phyloP scores from a whole-genome alignment of 2,797 vertebrate genomes.

The Eospalax fontanierii region DNA sequence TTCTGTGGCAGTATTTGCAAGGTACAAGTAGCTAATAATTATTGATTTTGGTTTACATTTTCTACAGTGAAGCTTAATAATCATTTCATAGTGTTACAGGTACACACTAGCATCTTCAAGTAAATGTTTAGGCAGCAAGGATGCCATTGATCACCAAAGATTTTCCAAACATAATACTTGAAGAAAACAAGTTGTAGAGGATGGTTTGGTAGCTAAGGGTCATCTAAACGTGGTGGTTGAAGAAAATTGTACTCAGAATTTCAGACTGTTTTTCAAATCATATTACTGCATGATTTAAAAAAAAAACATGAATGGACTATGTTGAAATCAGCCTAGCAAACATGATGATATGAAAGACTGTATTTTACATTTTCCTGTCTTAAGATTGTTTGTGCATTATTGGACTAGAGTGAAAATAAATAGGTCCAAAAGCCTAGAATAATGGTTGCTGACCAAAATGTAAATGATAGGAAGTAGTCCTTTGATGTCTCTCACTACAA shows the following conservation, averaged over 20 bases:
- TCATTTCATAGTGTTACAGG: not conserved
- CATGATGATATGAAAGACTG: not conserved
- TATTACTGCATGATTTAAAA: not conserved
- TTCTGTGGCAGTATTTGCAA: slow-evolving; percentile 28
- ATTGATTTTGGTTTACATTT: slow-evolving; percentile 24
- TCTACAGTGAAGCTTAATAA: not conserved
- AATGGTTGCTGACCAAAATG: not conserved
- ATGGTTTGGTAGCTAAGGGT: too few species aligned
- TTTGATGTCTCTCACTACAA: not conserved
- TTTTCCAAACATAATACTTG: not conserved
- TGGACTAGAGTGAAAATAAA: not conserved
- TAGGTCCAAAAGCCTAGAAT: not conserved
- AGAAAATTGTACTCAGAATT: not conserved
- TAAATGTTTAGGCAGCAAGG: not conserved
- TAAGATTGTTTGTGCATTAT: not conserved
- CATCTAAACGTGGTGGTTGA: too few species aligned
- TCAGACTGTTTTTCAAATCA: not conserved
- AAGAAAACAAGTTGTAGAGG: not conserved
- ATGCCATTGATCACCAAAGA: not conserved
- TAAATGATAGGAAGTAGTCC: not conserved
- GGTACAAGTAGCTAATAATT: not conserved
- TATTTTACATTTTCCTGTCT: slow-evolving; percentile 7
- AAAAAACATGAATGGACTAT: not conserved
- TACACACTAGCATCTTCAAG: not conserved
- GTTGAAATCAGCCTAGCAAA: too few species aligned